A percentile compares a stretch with the other conserved stretches of the same genome.
Evolutionary conservation across 1,140 invertebrate genomes (phyloP).

Genomic region (Drosophila yakuba): DNA sequence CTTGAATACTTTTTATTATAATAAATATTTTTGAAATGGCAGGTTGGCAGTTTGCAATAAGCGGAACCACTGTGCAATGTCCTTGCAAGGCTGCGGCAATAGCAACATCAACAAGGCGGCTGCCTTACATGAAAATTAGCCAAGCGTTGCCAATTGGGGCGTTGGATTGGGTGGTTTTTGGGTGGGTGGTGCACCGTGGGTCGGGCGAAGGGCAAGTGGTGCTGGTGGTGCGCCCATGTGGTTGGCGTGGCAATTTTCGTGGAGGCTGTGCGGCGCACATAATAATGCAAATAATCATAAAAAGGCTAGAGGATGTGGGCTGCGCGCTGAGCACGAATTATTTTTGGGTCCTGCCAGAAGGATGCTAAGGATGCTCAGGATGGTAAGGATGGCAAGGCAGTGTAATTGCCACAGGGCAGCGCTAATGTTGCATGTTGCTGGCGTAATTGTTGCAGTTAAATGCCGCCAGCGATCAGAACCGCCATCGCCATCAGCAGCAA

Average conservation of each 20-base stretch:
- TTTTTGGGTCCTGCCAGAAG: conserved; percentile 13
- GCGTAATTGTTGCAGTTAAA: conserved; percentile 22
- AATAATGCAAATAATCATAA: conserved; percentile 77
- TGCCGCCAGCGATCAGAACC: conserved; percentile 17
- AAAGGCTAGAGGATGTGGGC: conserved; percentile 33
- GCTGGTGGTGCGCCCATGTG: conserved; percentile 53
- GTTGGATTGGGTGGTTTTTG: conserved; percentile 4
- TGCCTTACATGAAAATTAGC: conserved; percentile 75
- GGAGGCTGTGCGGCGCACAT: conserved; percentile 29
- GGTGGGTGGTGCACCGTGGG: background rate
- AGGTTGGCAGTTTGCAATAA: background rate
- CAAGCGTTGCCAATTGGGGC: conserved; percentile 26
- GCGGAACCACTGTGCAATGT: conserved; percentile 37
- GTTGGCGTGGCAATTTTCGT: conserved; percentile 42
- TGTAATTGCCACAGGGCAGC: conserved; percentile 21
- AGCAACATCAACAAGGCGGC: conserved; percentile 64
- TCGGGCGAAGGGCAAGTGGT: conserved; percentile 12
- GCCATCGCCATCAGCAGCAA: conserved; percentile 16
- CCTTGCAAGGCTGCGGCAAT: conserved; percentile 51
- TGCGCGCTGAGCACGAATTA: conserved; percentile 43
- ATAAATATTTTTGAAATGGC: background rate
- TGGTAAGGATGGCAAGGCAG: background rate
- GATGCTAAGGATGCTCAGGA: background rate
- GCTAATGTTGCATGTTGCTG: conserved; percentile 14
- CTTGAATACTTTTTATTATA: too few species aligned